Evolutionary conservation across 2,888 invertebrate species (phyloP).

Genomic region (Apodemia duryi): DNA sequence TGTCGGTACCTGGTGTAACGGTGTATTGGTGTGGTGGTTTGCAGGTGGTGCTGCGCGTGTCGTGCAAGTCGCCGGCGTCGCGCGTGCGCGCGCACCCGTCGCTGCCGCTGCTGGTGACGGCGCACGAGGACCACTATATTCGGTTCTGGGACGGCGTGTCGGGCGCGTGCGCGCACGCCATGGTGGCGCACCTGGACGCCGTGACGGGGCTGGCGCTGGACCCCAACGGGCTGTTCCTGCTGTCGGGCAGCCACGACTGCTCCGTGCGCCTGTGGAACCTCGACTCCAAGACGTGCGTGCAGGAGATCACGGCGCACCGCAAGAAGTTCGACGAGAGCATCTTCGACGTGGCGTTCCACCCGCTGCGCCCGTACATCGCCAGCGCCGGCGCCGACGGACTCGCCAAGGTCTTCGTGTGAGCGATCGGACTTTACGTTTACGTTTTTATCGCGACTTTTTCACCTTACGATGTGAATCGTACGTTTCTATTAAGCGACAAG

Average conservation of each 20-base stretch:
- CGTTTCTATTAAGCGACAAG: constrained; percentile 64
- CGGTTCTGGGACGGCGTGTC: constrained; percentile 98
- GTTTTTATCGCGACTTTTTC: constrained; percentile 74
- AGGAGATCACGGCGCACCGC: constrained; percentile 99
- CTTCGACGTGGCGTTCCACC: constrained; percentile 99
- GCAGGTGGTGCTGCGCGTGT: constrained; percentile 79
- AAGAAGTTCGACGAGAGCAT: constrained; percentile 99
- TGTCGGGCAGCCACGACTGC: constrained; percentile 99
- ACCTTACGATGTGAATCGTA: constrained; percentile 69
- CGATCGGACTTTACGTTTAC: constrained; percentile 43
- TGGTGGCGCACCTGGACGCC: constrained; percentile 99
- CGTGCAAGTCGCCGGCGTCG: constrained; percentile 84
- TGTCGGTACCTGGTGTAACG: too few relatives aligned
- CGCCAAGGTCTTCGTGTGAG: constrained; percentile 97
- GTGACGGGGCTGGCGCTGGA: constrained; percentile 99
- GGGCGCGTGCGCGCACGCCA: constrained; percentile 96
- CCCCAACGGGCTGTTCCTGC: constrained; percentile 98
- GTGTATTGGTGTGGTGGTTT: neutral
- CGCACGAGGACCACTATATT: constrained; percentile 98
- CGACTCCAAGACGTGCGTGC: constrained; percentile 99
- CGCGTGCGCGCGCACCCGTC: constrained; percentile 97
- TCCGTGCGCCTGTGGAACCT: constrained; percentile 99
- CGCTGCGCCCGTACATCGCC: constrained; percentile 98
- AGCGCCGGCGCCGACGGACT: constrained; percentile 99
- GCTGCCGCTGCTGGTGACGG: constrained; percentile 96